Conservation (phyloP, 2,113 vertebrate species). For the Sminthopsis crassicaudata region DNA sequence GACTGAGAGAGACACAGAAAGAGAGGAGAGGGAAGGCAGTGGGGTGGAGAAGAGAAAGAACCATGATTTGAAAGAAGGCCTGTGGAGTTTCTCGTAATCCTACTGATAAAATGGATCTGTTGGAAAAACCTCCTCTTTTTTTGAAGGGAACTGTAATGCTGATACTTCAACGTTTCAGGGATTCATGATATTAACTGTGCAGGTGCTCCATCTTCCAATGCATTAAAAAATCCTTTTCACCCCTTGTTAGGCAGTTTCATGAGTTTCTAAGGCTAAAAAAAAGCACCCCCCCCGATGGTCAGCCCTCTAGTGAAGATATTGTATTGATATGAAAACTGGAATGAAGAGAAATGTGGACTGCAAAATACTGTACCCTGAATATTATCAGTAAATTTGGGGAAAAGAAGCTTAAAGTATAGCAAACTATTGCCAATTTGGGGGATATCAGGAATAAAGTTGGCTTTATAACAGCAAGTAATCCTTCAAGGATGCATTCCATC, state of each 20-base stretch:
- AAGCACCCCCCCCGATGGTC: not conserved
- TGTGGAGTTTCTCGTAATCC: not conserved
- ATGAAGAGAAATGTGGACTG: not conserved
- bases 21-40: conserved; percentile 1
- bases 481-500: not conserved
- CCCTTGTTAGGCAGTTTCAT: not conserved
- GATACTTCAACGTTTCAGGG: not conserved
- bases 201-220: not conserved
- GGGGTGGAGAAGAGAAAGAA: conserved; percentile 20
- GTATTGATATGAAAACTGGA: not conserved
- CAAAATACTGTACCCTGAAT: conserved; percentile 1
- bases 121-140: conserved; percentile 18
- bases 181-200: not conserved
- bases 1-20: not conserved
- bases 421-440: not conserved
- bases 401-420: not conserved
- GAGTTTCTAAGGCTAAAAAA: not conserved
- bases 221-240: not conserved
- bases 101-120: conserved; percentile 21
- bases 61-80: not conserved
- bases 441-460: not conserved
- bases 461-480: conserved; percentile 21
- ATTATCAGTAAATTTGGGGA: not conserved
- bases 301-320: not conserved
- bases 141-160: not conserved